phyloP scores from a whole-genome alignment of 2,113 vertebrate species.

The Notarius quadriscutis region DNA sequence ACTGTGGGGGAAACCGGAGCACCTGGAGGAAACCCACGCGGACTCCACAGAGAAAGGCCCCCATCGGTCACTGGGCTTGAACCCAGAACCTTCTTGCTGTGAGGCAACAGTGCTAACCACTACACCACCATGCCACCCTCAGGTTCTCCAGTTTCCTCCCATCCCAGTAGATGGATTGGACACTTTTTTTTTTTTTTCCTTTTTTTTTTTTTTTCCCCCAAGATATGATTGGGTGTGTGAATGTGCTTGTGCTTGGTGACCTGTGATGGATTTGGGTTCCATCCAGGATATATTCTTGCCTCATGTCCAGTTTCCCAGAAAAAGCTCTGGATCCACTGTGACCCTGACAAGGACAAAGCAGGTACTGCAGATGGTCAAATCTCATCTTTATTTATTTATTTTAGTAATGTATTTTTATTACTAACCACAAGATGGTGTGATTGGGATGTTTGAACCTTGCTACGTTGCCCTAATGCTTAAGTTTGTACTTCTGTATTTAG shows the following conservation, averaged over 20 bases:
- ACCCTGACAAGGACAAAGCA: background rate
- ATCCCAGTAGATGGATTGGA: background rate
- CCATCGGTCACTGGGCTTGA: no score
- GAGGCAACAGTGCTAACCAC: no score
- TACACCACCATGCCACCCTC: no score
- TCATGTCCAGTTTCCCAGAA: background rate
- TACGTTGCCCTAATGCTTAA: background rate
- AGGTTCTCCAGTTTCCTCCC: no score
- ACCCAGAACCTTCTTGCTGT: no score
- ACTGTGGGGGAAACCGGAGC: no score
- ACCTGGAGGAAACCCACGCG: no score
- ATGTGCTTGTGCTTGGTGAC: background rate
- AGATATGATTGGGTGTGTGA: background rate
- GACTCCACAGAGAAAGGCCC: no score
- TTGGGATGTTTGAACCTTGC: background rate
- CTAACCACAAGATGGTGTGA: constrained; percentile 37
- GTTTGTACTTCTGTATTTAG: background rate
- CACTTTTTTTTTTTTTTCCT: background rate
- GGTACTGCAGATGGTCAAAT: background rate
- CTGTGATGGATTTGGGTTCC: background rate
- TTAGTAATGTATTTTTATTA: background rate
- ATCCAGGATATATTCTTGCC: background rate
- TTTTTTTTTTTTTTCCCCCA: background rate
- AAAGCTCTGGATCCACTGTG: background rate
- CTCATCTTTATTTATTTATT: background rate